These are phyloP conservation scores for Drosophila quinaria DNA, from an alignment of 2,888 invertebrate genomes.

Conservation along the genomic window DNA sequence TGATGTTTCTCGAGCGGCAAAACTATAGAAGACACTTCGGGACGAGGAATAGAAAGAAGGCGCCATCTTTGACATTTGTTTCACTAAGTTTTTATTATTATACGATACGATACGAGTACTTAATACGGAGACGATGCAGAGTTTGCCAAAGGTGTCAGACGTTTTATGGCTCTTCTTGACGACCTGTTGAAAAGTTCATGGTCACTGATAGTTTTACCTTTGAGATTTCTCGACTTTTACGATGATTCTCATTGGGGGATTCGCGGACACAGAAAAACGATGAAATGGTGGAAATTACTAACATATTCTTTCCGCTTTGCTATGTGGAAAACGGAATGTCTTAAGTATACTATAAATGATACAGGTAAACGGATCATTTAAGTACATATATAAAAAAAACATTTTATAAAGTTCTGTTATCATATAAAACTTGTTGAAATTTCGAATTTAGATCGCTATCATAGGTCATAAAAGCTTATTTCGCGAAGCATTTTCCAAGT, in stretches of 20 bases:
- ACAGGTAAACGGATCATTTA: constrained; percentile 17
- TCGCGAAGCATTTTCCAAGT: no score
- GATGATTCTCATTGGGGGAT: constrained; percentile 22
- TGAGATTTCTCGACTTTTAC: constrained; percentile 31
- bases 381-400: not conserved
- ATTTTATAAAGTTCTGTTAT: not conserved
- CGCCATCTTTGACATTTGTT: constrained; percentile 60
- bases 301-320: constrained; percentile 16
- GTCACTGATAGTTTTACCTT: constrained; percentile 58
- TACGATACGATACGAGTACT: constrained; percentile 4
- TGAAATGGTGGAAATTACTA: constrained; percentile 30
- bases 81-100: constrained; percentile 40
- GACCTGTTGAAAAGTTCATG: constrained; percentile 79
- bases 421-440: not conserved
- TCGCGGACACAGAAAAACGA: not conserved
- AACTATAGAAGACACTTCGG: constrained; percentile 25
- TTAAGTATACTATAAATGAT: constrained; percentile 7
- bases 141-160: constrained; percentile 74
- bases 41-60: constrained; percentile 24
- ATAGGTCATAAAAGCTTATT: no score
- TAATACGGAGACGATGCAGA: constrained; percentile 7
- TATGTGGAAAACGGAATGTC: constrained; percentile 8
- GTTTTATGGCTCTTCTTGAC: constrained; percentile 70
- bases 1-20: constrained; percentile 49
- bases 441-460: no score